Evolutionary conservation across 2,797 vertebrate genomes (phyloP), one percentile per base, ranked within the genome.

Genomic region (Sebastes elongatus): DNA sequence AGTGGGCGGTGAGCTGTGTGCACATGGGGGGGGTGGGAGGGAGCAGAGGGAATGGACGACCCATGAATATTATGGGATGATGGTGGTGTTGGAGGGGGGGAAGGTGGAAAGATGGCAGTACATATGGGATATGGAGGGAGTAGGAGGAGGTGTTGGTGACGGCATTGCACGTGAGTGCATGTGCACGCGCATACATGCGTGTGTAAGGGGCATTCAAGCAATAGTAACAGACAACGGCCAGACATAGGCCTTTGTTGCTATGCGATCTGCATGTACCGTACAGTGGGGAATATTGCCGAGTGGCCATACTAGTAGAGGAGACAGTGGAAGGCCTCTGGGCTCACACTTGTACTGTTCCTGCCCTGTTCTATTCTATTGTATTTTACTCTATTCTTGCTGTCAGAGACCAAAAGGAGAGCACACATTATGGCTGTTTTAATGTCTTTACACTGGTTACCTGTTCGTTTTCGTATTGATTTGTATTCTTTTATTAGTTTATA

Each of bases 51-150:
- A 90, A 86, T 78, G 89, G 91, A 90, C 86, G 81, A 87, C 82
- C 86, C 83, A 81, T 90, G 93, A 89, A 92, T 92, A 95, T 96
- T 96, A 96, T 96, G 95, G 96, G 95, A 94, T 95, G 93, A 85
- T 92, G 84, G 76, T 61, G 71, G 74, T 46, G 79, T 42, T 74
- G 82, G 70, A 79, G 86, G 88, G 84, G 71, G 13, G 74, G 7
- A 78, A 87, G 84, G 82, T 91, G 83, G 84, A 85, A 76, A 84
- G 88, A 85, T 78, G 77, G 80, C 84, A 67, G 81, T 81, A 69
- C 91, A 80, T 95, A 96, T 96, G 94, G 95, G 95, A 95, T 95
- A 95, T 94, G 46, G 92, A 92, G 88, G 85, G 86, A 90, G 86
- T 74, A 84, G 83, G 86, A 84, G 86, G 88, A 90, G 88, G 89